Percentiles rank a stretch among this genome's conserved stretches.
phyloP scores from a whole-genome alignment of 2,797 vertebrate genomes.

The Falco novaeseelandiae region DNA sequence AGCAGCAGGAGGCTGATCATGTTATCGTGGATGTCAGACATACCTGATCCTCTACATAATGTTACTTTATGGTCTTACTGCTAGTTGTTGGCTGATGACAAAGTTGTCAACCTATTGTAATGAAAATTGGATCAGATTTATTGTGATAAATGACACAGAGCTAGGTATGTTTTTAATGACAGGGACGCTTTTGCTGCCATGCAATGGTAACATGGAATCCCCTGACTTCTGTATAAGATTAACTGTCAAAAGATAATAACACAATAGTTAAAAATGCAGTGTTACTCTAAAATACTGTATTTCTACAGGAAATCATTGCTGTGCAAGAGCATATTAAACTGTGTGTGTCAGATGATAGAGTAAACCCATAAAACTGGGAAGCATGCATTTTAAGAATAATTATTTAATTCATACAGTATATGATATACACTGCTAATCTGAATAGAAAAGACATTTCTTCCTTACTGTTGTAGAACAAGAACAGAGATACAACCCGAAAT shows the following conservation, averaged over 20 bases:
- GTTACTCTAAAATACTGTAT: background rate
- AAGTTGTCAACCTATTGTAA: background rate
- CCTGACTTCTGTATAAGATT: background rate
- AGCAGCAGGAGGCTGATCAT: background rate
- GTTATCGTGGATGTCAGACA: background rate
- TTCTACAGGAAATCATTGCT: background rate
- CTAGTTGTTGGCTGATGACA: background rate
- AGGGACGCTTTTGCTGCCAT: background rate
- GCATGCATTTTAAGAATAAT: background rate
- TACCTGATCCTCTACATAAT: background rate
- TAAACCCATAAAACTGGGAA: background rate
- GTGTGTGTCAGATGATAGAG: background rate
- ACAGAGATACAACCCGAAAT: constrained; percentile 45
- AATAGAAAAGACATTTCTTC: background rate
- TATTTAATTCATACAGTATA: accelerated
- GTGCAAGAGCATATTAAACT: background rate
- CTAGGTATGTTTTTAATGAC: background rate
- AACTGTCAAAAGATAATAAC: background rate
- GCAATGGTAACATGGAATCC: background rate
- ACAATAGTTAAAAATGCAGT: background rate
- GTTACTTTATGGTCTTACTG: background rate
- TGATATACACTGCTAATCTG: background rate
- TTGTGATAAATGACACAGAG: background rate
- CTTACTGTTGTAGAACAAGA: constrained; percentile 51
- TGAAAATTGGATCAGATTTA: background rate